Percentiles rank a stretch among this genome's conserved stretches.
These are phyloP conservation scores for Hylomyscus alleni DNA, from an alignment of 2,797 vertebrate genomes.

Conservation along the genomic window DNA sequence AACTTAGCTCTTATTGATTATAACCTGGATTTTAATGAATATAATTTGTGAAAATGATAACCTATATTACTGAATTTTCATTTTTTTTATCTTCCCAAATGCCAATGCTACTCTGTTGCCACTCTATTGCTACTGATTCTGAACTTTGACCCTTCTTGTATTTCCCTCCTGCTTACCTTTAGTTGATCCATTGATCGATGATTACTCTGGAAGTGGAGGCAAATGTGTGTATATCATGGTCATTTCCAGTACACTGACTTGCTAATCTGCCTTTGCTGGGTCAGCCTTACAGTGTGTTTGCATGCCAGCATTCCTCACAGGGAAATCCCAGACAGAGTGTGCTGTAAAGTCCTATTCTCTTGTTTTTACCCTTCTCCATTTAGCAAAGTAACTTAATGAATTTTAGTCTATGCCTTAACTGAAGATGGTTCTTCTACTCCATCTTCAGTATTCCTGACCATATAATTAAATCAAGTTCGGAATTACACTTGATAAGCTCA, in stretches of 20 bases:
- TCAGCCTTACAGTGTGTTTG: constrained; percentile 90
- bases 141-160: constrained; percentile 94
- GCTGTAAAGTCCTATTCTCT: constrained; percentile 68
- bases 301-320: constrained; percentile 91
- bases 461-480: constrained; percentile 56
- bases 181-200: constrained; percentile 98
- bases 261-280: constrained; percentile 86
- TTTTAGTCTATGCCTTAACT: constrained; percentile 32
- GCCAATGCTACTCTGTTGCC: constrained; percentile 82
- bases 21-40: constrained; percentile 56
- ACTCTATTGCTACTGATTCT: constrained; percentile 85
- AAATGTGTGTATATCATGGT: constrained; percentile 98
- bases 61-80: constrained; percentile 51
- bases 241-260: constrained; percentile 85
- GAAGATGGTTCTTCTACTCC: background rate
- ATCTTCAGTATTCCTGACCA: constrained; percentile 40
- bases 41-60: constrained; percentile 62
- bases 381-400: background rate
- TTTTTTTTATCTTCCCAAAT: constrained; percentile 76
- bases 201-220: constrained; percentile 98
- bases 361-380: constrained; percentile 51
- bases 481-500: background rate
- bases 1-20: constrained; percentile 54
- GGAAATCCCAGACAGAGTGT: constrained; percentile 90
- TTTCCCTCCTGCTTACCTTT: constrained; percentile 95